These are phyloP conservation scores for Etheostoma nigrum DNA, from an alignment of 2,797 vertebrate species.

Conservation along the genomic window DNA sequence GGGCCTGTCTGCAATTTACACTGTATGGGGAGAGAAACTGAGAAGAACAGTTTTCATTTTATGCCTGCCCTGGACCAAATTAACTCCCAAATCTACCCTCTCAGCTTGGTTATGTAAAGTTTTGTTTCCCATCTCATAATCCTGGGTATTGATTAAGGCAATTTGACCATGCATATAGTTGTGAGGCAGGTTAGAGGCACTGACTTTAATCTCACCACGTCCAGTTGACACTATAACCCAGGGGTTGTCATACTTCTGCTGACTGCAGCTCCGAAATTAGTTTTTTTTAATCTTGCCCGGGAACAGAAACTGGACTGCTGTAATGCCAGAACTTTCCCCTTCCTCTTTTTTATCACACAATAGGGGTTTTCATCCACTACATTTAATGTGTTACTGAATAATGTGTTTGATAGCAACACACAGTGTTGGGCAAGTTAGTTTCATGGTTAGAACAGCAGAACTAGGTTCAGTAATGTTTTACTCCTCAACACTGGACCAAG, in stretches of 20 bases:
- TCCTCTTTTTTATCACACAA: conserved; percentile 7
- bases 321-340: conserved; percentile 8
- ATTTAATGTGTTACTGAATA: conserved; percentile 5
- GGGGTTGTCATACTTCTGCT: conserved; percentile 23
- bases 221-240: conserved; percentile 16
- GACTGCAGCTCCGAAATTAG: conserved; percentile 32
- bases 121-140: conserved; percentile 11
- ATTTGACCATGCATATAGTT: conserved; percentile 12
- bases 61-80: neutral
- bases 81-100: conserved; percentile 7
- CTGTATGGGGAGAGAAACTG: conserved; percentile 22
- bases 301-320: conserved; percentile 30
- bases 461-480: too few species aligned
- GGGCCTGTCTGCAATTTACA: conserved; percentile 37
- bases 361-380: conserved; percentile 4
- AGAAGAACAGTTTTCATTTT: conserved; percentile 27
- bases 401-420: conserved; percentile 9
- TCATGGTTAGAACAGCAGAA: too few species aligned
- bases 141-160: neutral
- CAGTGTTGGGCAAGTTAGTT: neutral
- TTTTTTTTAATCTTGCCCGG: conserved; percentile 39
- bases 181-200: conserved; percentile 14
- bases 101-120: neutral
- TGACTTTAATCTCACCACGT: conserved; percentile 28
- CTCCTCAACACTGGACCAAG: too few species aligned